Percentiles rank a stretch among this genome's conserved stretches.
These are phyloP conservation scores for Hesperia comma DNA, from an alignment of 2,888 invertebrate genomes.

Conservation along the genomic window DNA sequence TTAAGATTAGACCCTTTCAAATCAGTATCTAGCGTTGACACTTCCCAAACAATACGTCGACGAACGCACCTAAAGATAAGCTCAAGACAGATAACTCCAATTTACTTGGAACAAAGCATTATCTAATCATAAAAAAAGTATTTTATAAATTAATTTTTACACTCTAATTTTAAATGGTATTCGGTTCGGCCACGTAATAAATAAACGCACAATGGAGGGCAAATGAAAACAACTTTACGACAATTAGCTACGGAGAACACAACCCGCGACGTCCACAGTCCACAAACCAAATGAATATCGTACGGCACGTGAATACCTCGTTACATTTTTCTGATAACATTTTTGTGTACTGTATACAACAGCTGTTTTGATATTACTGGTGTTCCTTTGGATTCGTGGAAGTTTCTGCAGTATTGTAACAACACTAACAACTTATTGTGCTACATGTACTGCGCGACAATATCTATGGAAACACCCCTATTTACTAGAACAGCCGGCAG, in stretches of 20 bases:
- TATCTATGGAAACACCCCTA: no score
- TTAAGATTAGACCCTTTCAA: not conserved
- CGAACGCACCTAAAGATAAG: not conserved
- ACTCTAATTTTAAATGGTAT: constrained; percentile 20
- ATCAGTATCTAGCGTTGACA: not conserved
- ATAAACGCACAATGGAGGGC: constrained; percentile 59
- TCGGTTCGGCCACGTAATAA: constrained; percentile 53
- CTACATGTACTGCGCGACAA: not conserved
- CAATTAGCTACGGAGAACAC: constrained; percentile 49
- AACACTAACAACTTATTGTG: not conserved
- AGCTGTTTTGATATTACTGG: not conserved
- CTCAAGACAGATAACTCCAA: not conserved
- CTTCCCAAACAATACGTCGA: not conserved
- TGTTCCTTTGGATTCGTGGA: not conserved
- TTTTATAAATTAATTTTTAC: not conserved
- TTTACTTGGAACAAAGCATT: not conserved
- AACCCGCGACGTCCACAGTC: not conserved
- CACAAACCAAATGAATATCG: constrained; percentile 7
- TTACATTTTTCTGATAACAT: constrained; percentile 11
- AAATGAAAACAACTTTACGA: constrained; percentile 63
- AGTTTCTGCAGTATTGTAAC: not conserved
- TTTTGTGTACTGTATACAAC: constrained; percentile 2
- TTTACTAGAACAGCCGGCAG: no score
- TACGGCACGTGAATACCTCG: constrained; percentile 1
- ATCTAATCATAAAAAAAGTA: no score